A percentile compares a stretch with the other conserved stretches of the same genome.
These are phyloP conservation scores for Sebastes itinus DNA, from an alignment of 2,797 vertebrate genomes.

Conservation along the genomic window DNA sequence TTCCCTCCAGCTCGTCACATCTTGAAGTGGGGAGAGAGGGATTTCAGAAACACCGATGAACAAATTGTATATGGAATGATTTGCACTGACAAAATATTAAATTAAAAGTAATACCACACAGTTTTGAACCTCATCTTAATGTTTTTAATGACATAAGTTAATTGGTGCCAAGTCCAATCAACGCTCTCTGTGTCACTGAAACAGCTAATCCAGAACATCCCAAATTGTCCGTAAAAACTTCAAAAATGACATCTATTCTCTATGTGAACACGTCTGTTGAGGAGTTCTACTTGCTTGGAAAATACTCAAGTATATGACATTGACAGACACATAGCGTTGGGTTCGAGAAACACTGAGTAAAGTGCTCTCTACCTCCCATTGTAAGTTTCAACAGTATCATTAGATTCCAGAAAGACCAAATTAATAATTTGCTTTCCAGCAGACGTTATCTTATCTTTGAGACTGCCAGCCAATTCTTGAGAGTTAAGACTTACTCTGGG, in stretches of 20 bases:
- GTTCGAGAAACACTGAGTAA: background rate
- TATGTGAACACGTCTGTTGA: background rate
- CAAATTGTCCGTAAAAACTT: background rate
- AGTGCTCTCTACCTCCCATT: background rate
- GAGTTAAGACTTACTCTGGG: constrained; percentile 94
- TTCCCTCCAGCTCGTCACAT: constrained; percentile 99
- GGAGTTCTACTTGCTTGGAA: no score
- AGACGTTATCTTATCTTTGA: background rate
- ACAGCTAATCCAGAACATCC: background rate
- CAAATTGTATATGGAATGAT: background rate
- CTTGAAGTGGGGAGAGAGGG: constrained; percentile 67
- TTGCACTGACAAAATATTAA: no score
- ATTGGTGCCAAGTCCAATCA: background rate
- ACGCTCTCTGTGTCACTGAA: background rate
- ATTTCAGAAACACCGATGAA: background rate
- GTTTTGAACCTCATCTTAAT: background rate
- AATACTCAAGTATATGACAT: background rate
- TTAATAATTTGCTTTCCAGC: background rate
- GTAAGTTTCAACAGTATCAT: background rate
- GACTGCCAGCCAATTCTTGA: constrained; percentile 47
- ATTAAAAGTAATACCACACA: background rate
- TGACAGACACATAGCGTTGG: background rate
- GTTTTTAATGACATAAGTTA: background rate
- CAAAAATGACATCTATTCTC: background rate
- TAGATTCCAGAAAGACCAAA: background rate